These are phyloP conservation scores for Stenodema calcarata DNA, from an alignment of 2,888 invertebrate species.

Conservation along the genomic window DNA sequence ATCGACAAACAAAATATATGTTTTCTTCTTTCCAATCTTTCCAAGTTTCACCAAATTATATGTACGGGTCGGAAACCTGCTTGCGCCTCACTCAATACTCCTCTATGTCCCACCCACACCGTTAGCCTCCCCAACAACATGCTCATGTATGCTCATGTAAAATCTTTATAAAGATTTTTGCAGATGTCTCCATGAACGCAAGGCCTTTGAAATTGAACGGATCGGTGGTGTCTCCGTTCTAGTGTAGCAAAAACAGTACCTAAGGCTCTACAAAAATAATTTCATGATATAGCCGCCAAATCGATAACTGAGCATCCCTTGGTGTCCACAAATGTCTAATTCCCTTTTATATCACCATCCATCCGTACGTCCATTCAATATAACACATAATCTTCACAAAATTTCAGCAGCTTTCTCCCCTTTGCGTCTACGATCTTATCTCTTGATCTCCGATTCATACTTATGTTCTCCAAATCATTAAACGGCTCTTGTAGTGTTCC, in stretches of 20 bases:
- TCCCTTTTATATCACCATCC: neutral
- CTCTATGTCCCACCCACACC: neutral
- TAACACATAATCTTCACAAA: neutral
- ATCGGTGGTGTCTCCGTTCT: neutral
- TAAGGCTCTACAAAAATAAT: neutral
- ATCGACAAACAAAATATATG: no score
- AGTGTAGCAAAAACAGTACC: neutral
- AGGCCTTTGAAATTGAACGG: neutral
- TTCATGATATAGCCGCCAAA: neutral
- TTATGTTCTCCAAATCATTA: neutral
- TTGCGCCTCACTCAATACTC: neutral
- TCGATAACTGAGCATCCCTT: neutral
- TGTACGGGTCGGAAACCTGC: neutral
- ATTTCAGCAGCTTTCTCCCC: neutral
- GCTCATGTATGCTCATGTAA: no score
- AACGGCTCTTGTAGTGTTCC: no score
- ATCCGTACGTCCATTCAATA: neutral
- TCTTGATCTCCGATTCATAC: neutral
- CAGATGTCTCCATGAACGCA: neutral
- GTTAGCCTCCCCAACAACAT: neutral
- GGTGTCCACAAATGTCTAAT: neutral
- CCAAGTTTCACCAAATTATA: neutral
- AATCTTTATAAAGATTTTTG: neutral
- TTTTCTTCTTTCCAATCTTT: neutral
- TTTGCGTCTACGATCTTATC: neutral